A percentile compares a stretch with the other conserved stretches of the same genome.
phyloP scores from a whole-genome alignment of 2,888 invertebrate genomes.

The Adelognathus sp. region DNA sequence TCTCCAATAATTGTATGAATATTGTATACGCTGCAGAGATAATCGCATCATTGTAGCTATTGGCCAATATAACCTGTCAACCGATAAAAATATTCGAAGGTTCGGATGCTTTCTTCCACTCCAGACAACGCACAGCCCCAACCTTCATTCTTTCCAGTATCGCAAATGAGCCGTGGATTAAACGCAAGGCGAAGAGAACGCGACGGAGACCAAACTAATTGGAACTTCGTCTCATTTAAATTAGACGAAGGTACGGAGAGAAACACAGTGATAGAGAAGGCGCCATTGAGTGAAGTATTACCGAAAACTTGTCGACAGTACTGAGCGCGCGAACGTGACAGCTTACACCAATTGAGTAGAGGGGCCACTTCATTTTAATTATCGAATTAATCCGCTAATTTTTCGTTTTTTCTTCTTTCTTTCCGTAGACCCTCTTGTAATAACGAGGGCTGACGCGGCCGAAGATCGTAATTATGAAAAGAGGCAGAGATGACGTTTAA shows the following conservation, averaged over 20 bases:
- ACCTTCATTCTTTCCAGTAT: conserved; percentile 30
- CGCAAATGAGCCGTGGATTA: conserved; percentile 36
- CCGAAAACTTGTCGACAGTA: conserved; percentile 17
- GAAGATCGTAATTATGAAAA: not conserved
- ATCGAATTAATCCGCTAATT: conserved; percentile 1
- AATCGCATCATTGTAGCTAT: too few species aligned
- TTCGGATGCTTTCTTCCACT: not conserved
- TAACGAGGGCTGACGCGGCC: not conserved
- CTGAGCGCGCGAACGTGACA: not conserved
- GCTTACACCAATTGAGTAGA: not conserved
- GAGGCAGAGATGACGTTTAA: not conserved
- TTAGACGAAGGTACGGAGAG: conserved; percentile 4
- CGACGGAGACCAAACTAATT: conserved; percentile 29
- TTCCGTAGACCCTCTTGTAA: too few species aligned
- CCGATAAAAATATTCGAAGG: not conserved
- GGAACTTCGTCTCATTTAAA: conserved; percentile 31
- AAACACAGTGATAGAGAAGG: not conserved
- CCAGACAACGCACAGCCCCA: not conserved
- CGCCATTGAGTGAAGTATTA: not conserved
- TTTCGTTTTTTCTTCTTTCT: not conserved
- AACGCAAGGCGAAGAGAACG: conserved; percentile 14
- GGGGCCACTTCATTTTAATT: conserved; percentile 7
- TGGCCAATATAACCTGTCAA: not conserved
- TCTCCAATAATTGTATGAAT: too few species aligned
- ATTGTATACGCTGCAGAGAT: too few species aligned